A percentile compares a stretch with the other conserved stretches of the same genome.
Evolutionary conservation across 2,888 invertebrate species (phyloP).

Genomic region (Drosophila anceps): DNA sequence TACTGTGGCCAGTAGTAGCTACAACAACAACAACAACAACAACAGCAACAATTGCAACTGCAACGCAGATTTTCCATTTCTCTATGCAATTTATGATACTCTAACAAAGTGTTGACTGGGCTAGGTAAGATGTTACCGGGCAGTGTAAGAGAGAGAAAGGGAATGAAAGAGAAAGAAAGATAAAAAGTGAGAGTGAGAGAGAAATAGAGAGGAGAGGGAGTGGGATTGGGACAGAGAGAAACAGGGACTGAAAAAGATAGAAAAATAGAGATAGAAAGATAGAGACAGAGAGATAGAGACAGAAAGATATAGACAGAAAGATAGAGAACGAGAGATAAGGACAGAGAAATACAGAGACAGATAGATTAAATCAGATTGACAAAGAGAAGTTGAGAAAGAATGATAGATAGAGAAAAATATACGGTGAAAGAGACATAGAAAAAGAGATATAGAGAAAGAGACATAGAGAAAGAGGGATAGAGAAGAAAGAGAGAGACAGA

Average conservation of each 20-base stretch:
- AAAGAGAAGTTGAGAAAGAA: background rate
- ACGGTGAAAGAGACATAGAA: background rate
- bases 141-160: background rate
- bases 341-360: background rate
- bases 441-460: background rate
- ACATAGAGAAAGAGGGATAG: background rate
- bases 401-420: background rate
- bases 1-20: slow-evolving; percentile 36
- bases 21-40: slow-evolving; percentile 37
- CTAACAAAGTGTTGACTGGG: slow-evolving; percentile 17
- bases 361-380: no score
- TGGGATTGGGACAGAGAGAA: no score
- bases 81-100: slow-evolving; percentile 30
- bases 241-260: no score
- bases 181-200: background rate
- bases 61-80: slow-evolving; percentile 45
- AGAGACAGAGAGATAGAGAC: background rate
- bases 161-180: accelerated
- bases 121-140: background rate
- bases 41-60: slow-evolving; percentile 10
- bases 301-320: background rate
- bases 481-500: background rate
- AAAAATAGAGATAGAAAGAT: background rate
- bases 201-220: accelerated
- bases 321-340: no score